Evolutionary conservation across 2,888 invertebrate species (phyloP).

Genomic region (Drosophila melanosoma): DNA sequence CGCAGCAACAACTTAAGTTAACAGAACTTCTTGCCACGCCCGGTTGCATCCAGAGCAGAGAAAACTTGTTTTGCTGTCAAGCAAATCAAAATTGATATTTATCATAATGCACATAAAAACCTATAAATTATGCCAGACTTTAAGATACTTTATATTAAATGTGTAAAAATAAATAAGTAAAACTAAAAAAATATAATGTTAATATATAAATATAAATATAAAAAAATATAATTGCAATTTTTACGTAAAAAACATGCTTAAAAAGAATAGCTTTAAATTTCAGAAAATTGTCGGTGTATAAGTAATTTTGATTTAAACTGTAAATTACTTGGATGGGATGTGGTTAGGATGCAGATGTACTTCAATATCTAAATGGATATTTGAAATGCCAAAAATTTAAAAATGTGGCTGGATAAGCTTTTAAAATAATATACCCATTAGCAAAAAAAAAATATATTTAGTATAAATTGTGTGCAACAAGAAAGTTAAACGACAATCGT

Average conservation of each 20-base stretch:
- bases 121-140: neutral
- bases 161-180: neutral
- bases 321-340: neutral
- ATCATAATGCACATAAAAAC: constrained; percentile 44
- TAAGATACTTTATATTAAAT: constrained; percentile 16
- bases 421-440: neutral
- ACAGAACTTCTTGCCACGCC: constrained; percentile 37
- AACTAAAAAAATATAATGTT: neutral
- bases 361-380: neutral
- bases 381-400: neutral
- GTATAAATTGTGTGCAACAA: constrained; percentile 12
- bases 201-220: too few species aligned
- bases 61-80: constrained; percentile 39
- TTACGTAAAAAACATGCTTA: neutral
- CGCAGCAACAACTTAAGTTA: constrained; percentile 24
- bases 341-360: neutral
- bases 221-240: neutral
- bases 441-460: neutral
- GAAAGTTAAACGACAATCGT: constrained; percentile 44
- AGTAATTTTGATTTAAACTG: neutral
- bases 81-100: constrained; percentile 70
- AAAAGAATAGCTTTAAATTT: neutral
- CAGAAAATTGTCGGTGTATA: neutral
- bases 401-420: neutral
- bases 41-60: constrained; percentile 44